Percentiles rank a stretch among this genome's conserved stretches.
Conservation (phyloP, 2,797 vertebrate species). For the Linurgus olivaceus region DNA sequence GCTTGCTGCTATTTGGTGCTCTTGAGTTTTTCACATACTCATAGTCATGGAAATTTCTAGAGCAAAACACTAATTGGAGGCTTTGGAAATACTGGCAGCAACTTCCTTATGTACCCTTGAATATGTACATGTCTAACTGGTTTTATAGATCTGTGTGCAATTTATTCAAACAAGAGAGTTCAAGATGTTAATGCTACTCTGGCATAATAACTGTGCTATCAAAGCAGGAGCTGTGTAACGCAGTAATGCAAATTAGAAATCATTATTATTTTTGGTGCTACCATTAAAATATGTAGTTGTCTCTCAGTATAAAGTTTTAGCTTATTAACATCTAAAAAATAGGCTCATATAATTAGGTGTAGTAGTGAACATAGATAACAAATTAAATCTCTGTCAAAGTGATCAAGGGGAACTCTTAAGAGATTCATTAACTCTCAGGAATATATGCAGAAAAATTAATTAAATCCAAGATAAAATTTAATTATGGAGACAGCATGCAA, state of each 20-base stretch:
- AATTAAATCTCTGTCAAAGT: not conserved
- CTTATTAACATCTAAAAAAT: not conserved
- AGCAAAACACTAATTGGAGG: not conserved
- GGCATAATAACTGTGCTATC: not conserved
- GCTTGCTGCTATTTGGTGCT: not conserved
- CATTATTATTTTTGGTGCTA: not conserved
- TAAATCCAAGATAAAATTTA: not conserved
- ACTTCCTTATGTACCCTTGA: not conserved
- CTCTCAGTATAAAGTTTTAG: not conserved
- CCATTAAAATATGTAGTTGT: not conserved
- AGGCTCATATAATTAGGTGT: not conserved
- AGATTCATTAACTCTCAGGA: not conserved
- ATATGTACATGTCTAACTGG: not conserved
- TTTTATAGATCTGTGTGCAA: not conserved
- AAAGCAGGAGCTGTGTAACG: not conserved
- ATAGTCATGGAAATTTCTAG: not conserved
- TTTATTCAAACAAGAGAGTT: not conserved
- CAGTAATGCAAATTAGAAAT: not conserved
- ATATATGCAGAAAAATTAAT: not conserved
- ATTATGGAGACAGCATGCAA: not conserved
- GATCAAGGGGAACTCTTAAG: not conserved
- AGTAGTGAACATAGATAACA: not conserved
- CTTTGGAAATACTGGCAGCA: not conserved
- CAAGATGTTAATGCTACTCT: not conserved
- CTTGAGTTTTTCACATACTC: not conserved